Percentiles rank a stretch among this genome's conserved stretches.
These are phyloP conservation scores for Sebastes elongatus DNA, from an alignment of 2,797 vertebrate genomes.

Conservation along the genomic window DNA sequence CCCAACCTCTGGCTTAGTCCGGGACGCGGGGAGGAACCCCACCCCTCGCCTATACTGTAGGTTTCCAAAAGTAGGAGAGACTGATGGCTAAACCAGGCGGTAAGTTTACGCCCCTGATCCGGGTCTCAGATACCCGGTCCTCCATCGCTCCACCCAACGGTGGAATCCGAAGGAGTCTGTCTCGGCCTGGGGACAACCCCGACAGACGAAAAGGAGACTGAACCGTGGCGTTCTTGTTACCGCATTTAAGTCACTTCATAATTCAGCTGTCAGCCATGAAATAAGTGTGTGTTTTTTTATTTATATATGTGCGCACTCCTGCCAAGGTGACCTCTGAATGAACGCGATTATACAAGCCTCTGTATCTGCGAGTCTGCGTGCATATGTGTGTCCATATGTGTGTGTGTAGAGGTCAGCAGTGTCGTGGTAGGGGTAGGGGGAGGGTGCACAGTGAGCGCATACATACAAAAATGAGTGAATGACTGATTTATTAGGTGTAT, in stretches of 20 bases:
- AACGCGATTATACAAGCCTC: constrained; percentile 26
- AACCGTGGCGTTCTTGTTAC: constrained; percentile 20
- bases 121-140: constrained; percentile 22
- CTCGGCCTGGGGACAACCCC: neutral
- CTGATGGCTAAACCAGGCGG: constrained; percentile 56
- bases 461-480: constrained; percentile 60
- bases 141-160: constrained; percentile 33
- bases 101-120: constrained; percentile 22
- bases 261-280: constrained; percentile 41
- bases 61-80: constrained; percentile 30
- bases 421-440: neutral
- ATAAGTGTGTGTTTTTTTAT: constrained; percentile 17
- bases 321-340: constrained; percentile 39
- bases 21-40: constrained; percentile 17
- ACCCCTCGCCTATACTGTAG: constrained; percentile 16
- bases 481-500: constrained; percentile 79
- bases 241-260: constrained; percentile 38
- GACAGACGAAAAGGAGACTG: neutral
- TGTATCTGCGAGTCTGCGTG: constrained; percentile 6
- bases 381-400: constrained; percentile 5
- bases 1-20: constrained; percentile 21
- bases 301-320: constrained; percentile 5
- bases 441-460: constrained; percentile 36
- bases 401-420: constrained; percentile 27
- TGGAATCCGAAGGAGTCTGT: constrained; percentile 27